Conservation (phyloP, 2,113 vertebrate species). For the Ciconia boyciana region DNA sequence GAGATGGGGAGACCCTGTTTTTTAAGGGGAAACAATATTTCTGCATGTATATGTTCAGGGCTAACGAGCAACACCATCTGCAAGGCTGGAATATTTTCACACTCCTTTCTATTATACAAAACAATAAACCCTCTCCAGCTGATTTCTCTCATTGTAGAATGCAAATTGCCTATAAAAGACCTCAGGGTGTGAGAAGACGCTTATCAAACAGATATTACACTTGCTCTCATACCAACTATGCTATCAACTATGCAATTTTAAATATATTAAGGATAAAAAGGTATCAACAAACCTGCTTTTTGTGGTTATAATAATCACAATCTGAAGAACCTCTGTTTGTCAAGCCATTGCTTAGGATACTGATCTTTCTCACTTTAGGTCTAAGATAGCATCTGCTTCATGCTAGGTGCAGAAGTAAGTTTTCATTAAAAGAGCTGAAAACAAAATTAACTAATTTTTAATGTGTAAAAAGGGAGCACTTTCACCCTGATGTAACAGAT, state of each 20-base stretch:
- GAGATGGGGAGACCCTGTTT: not conserved
- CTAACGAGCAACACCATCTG: slow-evolving; percentile 73
- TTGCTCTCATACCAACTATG: slow-evolving; percentile 37
- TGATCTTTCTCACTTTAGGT: slow-evolving; percentile 21
- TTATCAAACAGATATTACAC: slow-evolving; percentile 73
- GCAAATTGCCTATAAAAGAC: slow-evolving; percentile 76
- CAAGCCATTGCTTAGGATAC: slow-evolving; percentile 14
- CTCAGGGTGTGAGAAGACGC: slow-evolving; percentile 77
- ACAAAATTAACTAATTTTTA: slow-evolving; percentile 24
- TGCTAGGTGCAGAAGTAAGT: not conserved
- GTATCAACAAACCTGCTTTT: slow-evolving; percentile 57
- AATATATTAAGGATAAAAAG: slow-evolving; percentile 64
- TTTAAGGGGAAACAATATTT: slow-evolving; percentile 62
- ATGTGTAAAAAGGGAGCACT: not conserved
- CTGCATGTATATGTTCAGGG: slow-evolving; percentile 60
- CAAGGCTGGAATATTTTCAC: slow-evolving; percentile 73
- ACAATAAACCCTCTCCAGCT: slow-evolving; percentile 77
- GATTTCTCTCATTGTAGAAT: slow-evolving; percentile 76
- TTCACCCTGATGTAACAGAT: slow-evolving; percentile 12
- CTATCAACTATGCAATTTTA: slow-evolving; percentile 55
- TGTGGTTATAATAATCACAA: slow-evolving; percentile 37
- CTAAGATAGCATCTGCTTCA: not conserved
- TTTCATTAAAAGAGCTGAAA: slow-evolving; percentile 41
- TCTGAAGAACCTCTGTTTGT: slow-evolving; percentile 29
- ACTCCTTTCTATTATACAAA: slow-evolving; percentile 73